Conservation (phyloP, 2,797 vertebrate species). For the Anguilla pacifica region DNA sequence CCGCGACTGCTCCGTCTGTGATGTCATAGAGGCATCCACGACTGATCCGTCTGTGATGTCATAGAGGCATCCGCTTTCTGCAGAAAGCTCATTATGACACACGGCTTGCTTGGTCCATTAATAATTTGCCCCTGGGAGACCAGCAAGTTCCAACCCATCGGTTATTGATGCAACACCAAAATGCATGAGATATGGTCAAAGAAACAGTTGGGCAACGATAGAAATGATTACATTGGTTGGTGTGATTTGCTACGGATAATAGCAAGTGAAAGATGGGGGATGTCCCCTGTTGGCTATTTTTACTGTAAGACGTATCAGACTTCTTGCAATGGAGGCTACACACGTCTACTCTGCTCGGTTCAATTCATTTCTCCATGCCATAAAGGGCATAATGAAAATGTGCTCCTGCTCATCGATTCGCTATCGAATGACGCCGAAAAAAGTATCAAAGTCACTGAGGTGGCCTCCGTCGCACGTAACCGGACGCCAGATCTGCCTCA, state of each 20-base stretch:
- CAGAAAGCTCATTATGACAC: background rate
- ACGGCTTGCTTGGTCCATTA: too few relatives aligned
- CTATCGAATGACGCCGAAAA: background rate
- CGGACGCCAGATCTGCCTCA: background rate
- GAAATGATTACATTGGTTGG: background rate
- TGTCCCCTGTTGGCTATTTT: background rate
- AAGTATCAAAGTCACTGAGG: background rate
- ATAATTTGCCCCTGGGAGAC: background rate
- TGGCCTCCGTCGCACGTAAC: background rate
- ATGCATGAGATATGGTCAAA: background rate
- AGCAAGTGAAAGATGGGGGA: background rate
- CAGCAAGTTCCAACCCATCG: background rate
- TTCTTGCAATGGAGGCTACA: background rate
- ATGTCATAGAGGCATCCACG: too few relatives aligned
- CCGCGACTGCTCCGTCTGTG: too few relatives aligned
- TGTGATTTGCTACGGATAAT: background rate
- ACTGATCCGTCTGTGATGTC: too few relatives aligned
- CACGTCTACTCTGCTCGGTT: background rate
- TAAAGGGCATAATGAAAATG: background rate
- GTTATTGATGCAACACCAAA: background rate
- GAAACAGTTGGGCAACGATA: background rate
- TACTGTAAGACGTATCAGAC: background rate
- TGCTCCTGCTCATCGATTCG: background rate
- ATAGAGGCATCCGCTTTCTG: too few relatives aligned
- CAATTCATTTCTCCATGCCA: background rate